Evolutionary conservation across 1,140 invertebrate species (phyloP), one percentile per base, ranked within the genome.

Genomic region (Zaprionus kolodkinae): DNA sequence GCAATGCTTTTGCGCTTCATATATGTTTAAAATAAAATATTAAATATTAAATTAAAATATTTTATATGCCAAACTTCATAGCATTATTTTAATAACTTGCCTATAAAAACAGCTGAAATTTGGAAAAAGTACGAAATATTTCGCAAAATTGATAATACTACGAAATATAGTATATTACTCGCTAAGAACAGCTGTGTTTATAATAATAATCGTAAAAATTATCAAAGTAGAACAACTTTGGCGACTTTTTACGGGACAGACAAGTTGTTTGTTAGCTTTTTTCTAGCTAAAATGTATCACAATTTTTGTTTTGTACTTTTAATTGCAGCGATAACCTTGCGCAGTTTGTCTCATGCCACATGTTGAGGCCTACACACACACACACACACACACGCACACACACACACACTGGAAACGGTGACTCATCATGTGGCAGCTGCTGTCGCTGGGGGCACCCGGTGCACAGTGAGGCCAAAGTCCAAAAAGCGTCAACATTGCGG

Each of bases 401-500:
- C 36, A 56, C 30, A 43, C 25, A 54, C 40, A 65, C 48, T 76
- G 21, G 21, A 66, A 55, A 52, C 50, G 63, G 62, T 70, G 66
- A 78, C 85, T 76, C 81, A 89, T 78, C 76, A 78, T 69, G 63
- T 38, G 17, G 43, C 70, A 74, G 75, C 75, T 72, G 48, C 82
- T 75, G 62, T 71, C 65, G 48, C 82, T 75, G 62, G 55, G 52
- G 72, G 50, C 69, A 21, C 57, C 77, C 73, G 45, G 17, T 25
- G 45, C 17, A 25, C 2, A 15, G n/a, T 61, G 68, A 66, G 85
- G 80, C 71, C 85, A 88, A 88, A 88, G 84, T 88, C 84, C 81
- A 89, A 70, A 70, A 75, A 60, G 62, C 65, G 17, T 50, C 40
- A 13, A 50, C 60, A 84, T 83, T 83, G 75, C 72, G 67, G 45